Evolutionary conservation across 2,888 invertebrate genomes (phyloP).

Genomic region (Pristionchus maxplancki): DNA sequence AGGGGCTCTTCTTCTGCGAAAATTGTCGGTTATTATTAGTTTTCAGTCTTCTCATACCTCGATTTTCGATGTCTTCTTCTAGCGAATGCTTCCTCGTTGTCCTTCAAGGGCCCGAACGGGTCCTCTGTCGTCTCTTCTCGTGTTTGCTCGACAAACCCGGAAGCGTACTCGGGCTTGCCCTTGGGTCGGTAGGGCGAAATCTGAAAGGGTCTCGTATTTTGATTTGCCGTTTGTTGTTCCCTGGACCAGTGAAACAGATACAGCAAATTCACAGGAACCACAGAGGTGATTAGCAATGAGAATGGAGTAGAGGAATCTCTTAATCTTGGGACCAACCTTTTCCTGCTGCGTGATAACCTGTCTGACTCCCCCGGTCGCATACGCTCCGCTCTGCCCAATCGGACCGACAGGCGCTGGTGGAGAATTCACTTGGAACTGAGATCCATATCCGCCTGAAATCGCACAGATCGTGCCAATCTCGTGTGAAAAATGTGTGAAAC

Average conservation of each 20-base stretch:
- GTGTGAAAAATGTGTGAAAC: not conserved
- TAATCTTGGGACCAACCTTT: not conserved
- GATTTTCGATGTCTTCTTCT: not conserved
- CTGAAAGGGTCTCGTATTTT: not conserved
- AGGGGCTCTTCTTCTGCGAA: constrained; percentile 16
- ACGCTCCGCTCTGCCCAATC: not conserved
- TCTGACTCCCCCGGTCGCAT: not conserved
- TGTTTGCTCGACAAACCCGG: constrained; percentile 21
- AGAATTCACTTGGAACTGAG: not conserved
- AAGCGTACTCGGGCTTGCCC: constrained; percentile 4
- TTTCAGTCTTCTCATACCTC: not conserved
- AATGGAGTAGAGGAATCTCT: too few species aligned
- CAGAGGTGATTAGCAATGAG: too few species aligned
- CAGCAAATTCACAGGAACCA: too few species aligned
- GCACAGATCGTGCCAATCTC: too few species aligned
- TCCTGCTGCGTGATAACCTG: not conserved
- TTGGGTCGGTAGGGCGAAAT: not conserved
- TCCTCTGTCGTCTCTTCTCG: not conserved
- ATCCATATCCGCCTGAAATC: not conserved
- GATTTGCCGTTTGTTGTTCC: not conserved
- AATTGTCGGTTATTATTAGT: not conserved
- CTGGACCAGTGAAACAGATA: too few species aligned
- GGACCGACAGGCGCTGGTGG: not conserved
- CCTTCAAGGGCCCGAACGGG: constrained; percentile 27
- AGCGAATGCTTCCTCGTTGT: not conserved